Percentiles rank a stretch among this genome's conserved stretches.
Conservation (phyloP, 2,888 invertebrate species). For the Caenorhabditis imperialis region DNA sequence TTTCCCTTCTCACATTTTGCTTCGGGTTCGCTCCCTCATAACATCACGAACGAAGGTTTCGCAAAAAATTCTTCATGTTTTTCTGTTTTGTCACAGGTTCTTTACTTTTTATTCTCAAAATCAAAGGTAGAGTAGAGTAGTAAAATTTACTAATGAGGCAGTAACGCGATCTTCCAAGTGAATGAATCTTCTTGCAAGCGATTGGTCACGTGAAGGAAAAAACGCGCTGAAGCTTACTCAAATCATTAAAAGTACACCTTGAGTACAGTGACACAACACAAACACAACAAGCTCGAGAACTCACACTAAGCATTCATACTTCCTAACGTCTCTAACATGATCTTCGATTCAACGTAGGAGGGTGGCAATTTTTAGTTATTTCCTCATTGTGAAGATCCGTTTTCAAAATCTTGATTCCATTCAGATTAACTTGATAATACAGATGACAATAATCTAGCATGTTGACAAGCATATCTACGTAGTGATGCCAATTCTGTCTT, state of each 20-base stretch:
- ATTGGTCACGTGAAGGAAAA: conserved; percentile 20
- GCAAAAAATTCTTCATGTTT: neutral
- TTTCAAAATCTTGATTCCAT: no score
- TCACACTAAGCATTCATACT: no score
- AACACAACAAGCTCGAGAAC: no score
- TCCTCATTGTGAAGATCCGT: no score
- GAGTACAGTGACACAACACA: conserved; percentile 29
- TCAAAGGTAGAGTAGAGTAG: conserved; percentile 14
- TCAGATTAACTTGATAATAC: no score
- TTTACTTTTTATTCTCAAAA: conserved; percentile 8
- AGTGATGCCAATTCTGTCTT: no score
- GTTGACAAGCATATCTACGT: neutral
- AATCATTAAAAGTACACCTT: conserved; percentile 20
- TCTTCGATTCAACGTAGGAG: no score
- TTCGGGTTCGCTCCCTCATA: neutral
- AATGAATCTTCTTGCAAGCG: conserved; percentile 24
- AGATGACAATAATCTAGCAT: no score
- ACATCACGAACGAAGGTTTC: conserved; percentile 24
- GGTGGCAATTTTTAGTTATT: no score
- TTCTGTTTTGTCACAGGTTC: conserved; percentile 13
- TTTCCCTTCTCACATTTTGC: no score
- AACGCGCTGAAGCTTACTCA: conserved; percentile 15
- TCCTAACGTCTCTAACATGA: no score
- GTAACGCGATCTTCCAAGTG: conserved; percentile 16
- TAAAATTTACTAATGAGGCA: conserved; percentile 30